Percentiles rank a stretch among this genome's conserved stretches.
These are phyloP conservation scores for Lordiphosa mommai DNA, from an alignment of 1,140 invertebrate species.

Conservation along the genomic window DNA sequence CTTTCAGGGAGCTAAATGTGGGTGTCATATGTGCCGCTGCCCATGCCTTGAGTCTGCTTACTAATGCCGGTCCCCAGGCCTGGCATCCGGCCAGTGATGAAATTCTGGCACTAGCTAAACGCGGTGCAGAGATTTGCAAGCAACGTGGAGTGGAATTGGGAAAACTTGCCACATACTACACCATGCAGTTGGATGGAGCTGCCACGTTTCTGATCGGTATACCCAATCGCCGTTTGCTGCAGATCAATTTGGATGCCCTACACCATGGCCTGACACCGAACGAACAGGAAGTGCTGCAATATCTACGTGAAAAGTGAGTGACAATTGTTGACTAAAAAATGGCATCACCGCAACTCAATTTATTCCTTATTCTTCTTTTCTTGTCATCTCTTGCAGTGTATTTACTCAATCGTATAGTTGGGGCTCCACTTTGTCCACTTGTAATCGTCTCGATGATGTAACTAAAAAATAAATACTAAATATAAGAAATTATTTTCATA, in stretches of 20 bases:
- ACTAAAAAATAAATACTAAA: not conserved
- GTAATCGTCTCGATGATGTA: conserved; percentile 22
- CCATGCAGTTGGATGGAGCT: conserved; percentile 82
- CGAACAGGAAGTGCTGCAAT: conserved; percentile 82
- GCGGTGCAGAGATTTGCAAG: conserved; percentile 84
- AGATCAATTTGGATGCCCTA: conserved; percentile 83
- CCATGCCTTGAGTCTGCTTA: conserved; percentile 91
- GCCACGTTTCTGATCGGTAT: conserved; percentile 87
- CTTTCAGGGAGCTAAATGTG: conserved; percentile 86
- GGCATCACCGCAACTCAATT: conserved; percentile 45
- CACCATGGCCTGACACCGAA: conserved; percentile 82
- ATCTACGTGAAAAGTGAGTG: conserved; percentile 84
- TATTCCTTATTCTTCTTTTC: not conserved
- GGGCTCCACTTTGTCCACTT: conserved; percentile 59
- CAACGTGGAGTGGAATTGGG: conserved; percentile 85
- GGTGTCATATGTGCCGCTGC: conserved; percentile 91
- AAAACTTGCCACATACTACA: conserved; percentile 86
- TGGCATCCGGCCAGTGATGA: conserved; percentile 92
- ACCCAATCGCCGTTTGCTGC: conserved; percentile 83
- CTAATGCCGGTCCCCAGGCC: conserved; percentile 85
- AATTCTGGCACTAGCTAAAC: conserved; percentile 83
- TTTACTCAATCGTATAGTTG: conserved; percentile 74
- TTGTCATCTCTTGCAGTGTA: conserved; percentile 39
- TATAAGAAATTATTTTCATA: not conserved
- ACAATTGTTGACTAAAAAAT: conserved; percentile 56